Base-by-base conservation (phyloP, 2,888 invertebrate species). In the Caenorhabditis doughertyi region DNA sequence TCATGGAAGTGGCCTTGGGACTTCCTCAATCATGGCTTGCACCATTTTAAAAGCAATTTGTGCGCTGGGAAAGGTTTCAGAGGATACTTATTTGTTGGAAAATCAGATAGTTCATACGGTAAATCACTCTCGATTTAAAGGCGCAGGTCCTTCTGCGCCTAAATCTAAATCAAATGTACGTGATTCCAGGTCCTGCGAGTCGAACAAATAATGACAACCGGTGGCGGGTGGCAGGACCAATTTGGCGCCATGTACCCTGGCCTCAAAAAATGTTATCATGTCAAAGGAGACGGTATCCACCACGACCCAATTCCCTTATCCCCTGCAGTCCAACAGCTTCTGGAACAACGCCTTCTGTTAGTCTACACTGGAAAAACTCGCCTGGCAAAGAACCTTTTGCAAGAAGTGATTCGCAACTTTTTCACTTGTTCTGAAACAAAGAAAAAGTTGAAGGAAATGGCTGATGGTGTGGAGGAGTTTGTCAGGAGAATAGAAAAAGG, bases 161-260 rank as follows among this genome's bases (percentile, higher is more conserved):
- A 3, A 18, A 18, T 21, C 49, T 11, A 51, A n/a, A 47, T 18
- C 3, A 25, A 11, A n/a, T n/a, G n/a, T n/a, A n/a, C n/a, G n/a
- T n/a, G 93, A 3, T n/a, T n/a, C n/a, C n/a, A n/a, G n/a, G n/a
- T n/a, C n/a, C 87, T 94, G 16, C 92, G 92, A 81, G 90, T 93
- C 32, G 94, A 94, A 84, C 94, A 94, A 87, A 85, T 94, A 84
- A 88, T 94, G 86, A 94, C 94, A 2, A 93, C 93, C 8, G 94
- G 94, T 3, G 94, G 94, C 1, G 94, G 94, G 0, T 94, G 94
- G 94, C 94, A 94, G 89, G 94, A 94, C 74, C 86, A 87, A 60
- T 83, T 94, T 2, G 93, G 94, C 21, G 93, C 93, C 0, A 85
- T 94, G 13, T 88, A 91, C 42, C 92, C 92, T 1, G 93, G 93